Conservation (phyloP, 92 coral and sea anemone genomes). For the Montipora capitata region DNA sequence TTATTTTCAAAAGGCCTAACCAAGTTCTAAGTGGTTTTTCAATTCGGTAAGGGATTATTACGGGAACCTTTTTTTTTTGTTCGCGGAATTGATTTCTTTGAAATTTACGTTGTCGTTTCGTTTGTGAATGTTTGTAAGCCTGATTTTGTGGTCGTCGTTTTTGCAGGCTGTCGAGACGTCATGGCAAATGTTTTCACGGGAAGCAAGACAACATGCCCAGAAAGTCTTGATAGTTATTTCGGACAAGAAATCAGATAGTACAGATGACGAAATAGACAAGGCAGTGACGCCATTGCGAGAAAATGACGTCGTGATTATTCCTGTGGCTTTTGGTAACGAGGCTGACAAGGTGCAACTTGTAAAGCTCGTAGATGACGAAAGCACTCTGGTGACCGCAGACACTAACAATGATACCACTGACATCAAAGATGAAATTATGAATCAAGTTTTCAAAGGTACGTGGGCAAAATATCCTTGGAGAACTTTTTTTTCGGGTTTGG, state of each 20-base stretch:
- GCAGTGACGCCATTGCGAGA: slow-evolving; percentile 81
- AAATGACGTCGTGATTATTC: slow-evolving; percentile 84
- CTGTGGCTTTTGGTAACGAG: slow-evolving; percentile 85
- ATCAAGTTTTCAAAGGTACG: slow-evolving; percentile 80
- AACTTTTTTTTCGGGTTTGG: no score
- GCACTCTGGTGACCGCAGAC: slow-evolving; percentile 64
- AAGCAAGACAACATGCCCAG: slow-evolving; percentile 78
- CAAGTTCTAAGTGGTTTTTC: no score
- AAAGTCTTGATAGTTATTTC: slow-evolving; percentile 87
- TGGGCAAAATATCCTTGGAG: not conserved
- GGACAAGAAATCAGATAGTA: slow-evolving; percentile 72
- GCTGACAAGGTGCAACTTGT: slow-evolving; percentile 82
- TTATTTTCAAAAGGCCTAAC: no score
- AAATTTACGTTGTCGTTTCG: not conserved
- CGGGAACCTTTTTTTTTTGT: no score
- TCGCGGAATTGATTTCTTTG: no score
- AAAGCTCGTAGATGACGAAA: slow-evolving; percentile 77
- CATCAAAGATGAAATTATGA: slow-evolving; percentile 66
- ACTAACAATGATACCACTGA: slow-evolving; percentile 65
- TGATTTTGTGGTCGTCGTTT: no score
- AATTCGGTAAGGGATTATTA: no score
- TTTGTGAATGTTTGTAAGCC: not conserved
- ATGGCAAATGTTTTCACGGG: slow-evolving; percentile 44
- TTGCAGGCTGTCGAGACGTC: slow-evolving; percentile 59
- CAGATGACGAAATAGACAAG: slow-evolving; percentile 48